Evolutionary conservation across 1,140 invertebrate genomes (phyloP).

Genomic region (Apis dorsata): DNA sequence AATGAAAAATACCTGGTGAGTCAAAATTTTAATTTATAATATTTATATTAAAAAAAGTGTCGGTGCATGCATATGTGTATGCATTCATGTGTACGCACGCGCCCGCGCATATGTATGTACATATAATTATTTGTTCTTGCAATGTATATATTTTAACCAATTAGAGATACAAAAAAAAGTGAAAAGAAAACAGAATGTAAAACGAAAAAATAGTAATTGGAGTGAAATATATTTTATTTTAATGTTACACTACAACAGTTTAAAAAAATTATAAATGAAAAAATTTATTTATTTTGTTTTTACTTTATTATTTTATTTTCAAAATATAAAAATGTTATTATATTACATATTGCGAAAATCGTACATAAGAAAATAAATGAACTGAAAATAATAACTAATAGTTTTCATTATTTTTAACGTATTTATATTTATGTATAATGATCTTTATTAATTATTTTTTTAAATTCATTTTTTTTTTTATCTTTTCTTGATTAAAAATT

Average conservation of each 20-base stretch:
- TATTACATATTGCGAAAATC: slow-evolving; percentile 22
- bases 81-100: too few relatives aligned
- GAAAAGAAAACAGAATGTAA: slow-evolving; percentile 5
- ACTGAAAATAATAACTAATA: slow-evolving; percentile 4
- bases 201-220: background rate
- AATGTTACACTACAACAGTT: background rate
- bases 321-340: background rate
- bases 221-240: slow-evolving; percentile 19
- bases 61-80: too few relatives aligned
- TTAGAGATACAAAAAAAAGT: slow-evolving; percentile 28
- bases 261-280: background rate
- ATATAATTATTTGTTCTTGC: slow-evolving; percentile 28
- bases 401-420: background rate
- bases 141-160: slow-evolving; percentile 13
- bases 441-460: background rate
- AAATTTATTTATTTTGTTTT: background rate
- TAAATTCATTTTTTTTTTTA: background rate
- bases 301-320: slow-evolving; percentile 15
- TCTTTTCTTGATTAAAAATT: background rate
- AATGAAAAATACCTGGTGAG: slow-evolving; percentile 48
- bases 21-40: slow-evolving; percentile 20
- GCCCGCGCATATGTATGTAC: too few relatives aligned
- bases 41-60: background rate
- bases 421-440: background rate
- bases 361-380: slow-evolving; percentile 30